These are phyloP conservation scores for Nasalis larvatus DNA, from an alignment of 2,113 vertebrate species.

Conservation along the genomic window DNA sequence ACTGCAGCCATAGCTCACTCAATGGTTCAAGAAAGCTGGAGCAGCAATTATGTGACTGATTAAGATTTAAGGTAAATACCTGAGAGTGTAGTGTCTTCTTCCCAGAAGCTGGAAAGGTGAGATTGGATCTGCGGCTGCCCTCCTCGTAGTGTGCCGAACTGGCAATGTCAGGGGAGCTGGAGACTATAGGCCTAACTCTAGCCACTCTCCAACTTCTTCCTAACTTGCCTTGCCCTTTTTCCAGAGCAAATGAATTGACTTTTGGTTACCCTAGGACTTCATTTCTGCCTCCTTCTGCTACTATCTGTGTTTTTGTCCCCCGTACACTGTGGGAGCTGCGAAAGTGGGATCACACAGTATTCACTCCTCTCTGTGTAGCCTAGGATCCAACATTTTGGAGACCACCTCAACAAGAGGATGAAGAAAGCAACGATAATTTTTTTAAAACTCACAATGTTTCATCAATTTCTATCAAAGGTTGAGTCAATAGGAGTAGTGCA, in stretches of 20 bases:
- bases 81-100: neutral
- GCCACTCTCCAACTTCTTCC: neutral
- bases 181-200: neutral
- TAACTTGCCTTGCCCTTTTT: neutral
- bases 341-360: neutral
- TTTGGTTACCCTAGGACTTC: too few species aligned
- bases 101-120: neutral
- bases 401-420: neutral
- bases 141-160: neutral
- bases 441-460: neutral
- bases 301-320: neutral
- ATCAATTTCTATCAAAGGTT: neutral
- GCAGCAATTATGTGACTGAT: neutral
- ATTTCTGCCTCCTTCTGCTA: neutral
- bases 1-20: neutral
- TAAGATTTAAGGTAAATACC: neutral
- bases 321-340: rapidly evolving
- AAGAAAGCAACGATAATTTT: neutral
- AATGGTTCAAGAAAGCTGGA: neutral
- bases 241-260: neutral
- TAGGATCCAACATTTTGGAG: neutral
- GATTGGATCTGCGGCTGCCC: neutral
- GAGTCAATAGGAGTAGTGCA: neutral
- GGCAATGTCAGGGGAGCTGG: neutral
- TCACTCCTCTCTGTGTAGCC: neutral